Evolutionary conservation across 1,140 invertebrate genomes (phyloP).

Genomic region (Odontomachus brunneus): DNA sequence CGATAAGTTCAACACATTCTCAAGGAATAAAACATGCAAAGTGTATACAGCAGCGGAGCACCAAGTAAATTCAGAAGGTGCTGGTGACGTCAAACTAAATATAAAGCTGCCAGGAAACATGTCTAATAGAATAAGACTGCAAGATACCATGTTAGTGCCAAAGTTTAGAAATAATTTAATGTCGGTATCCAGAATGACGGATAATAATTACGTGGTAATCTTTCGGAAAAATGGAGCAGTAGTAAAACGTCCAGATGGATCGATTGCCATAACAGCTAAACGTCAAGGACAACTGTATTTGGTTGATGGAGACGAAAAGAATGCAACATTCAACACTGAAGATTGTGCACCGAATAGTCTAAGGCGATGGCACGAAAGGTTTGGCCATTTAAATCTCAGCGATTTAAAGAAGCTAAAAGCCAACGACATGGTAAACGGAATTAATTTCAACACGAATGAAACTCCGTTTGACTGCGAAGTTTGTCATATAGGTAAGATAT

Average conservation of each 20-base stretch:
- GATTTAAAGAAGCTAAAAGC: slow-evolving; percentile 14
- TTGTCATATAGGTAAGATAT: slow-evolving; percentile 24
- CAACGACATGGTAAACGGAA: slow-evolving; percentile 4
- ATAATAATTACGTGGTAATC: slow-evolving; percentile 29
- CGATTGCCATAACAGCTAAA: slow-evolving; percentile 10
- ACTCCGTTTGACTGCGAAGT: slow-evolving; percentile 4
- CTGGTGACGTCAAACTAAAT: background rate
- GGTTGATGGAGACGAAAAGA: slow-evolving; percentile 70
- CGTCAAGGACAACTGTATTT: slow-evolving; percentile 39
- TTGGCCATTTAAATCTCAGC: slow-evolving; percentile 28
- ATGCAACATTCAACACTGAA: slow-evolving; percentile 64
- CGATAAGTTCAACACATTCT: background rate
- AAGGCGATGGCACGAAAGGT: slow-evolving; percentile 31
- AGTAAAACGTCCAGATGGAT: background rate
- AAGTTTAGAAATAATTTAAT: slow-evolving; percentile 47
- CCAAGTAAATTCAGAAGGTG: background rate
- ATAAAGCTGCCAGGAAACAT: background rate
- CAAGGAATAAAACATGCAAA: background rate
- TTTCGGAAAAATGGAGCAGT: slow-evolving; percentile 2
- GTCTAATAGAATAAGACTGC: slow-evolving; percentile 1
- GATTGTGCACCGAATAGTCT: slow-evolving; percentile 18
- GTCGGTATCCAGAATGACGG: slow-evolving; percentile 38
- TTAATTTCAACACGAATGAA: background rate
- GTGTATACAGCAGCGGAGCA: slow-evolving; percentile 17
- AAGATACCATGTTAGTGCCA: slow-evolving; percentile 51